Percentiles rank a stretch among this genome's conserved stretches.
Conservation (phyloP, 1,140 invertebrate genomes). For the Pomphorhynchus laevis region DNA sequence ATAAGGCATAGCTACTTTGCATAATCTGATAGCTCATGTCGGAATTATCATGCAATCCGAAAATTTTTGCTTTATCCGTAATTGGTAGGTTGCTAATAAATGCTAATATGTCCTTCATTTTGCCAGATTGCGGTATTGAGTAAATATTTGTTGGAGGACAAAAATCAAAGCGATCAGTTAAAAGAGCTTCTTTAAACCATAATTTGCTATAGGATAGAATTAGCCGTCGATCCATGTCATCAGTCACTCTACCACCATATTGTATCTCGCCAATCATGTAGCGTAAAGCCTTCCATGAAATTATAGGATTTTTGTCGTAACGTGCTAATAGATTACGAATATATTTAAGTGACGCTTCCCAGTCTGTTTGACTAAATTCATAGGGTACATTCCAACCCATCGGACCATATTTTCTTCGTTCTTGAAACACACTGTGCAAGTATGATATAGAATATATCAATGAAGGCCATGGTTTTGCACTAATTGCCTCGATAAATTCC, state of each 20-base stretch:
- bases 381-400: conserved; percentile 83
- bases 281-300: conserved; percentile 18
- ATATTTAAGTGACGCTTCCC: conserved; percentile 64
- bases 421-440: conserved; percentile 27
- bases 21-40: conserved; percentile 58
- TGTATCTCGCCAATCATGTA: conserved; percentile 52
- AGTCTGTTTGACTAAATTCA: conserved; percentile 87
- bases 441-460: conserved; percentile 63
- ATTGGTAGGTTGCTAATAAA: conserved; percentile 20
- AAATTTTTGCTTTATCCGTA: conserved; percentile 57
- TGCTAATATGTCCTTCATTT: no score
- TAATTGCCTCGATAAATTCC: conserved; percentile 3
- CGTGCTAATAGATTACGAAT: conserved; percentile 84
- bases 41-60: conserved; percentile 70
- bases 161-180: no score
- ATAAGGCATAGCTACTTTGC: conserved; percentile 64
- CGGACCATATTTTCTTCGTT: conserved; percentile 64
- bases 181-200: no score
- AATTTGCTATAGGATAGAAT: conserved; percentile 37
- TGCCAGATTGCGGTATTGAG: no score
- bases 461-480: conserved; percentile 10
- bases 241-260: conserved; percentile 70
- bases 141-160: no score
- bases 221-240: conserved; percentile 63
- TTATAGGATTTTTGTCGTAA: conserved; percentile 55